Percentiles rank a stretch among this genome's conserved stretches.
Conservation (phyloP, 2,113 vertebrate genomes). For the Cyrtonyx montezumae region DNA sequence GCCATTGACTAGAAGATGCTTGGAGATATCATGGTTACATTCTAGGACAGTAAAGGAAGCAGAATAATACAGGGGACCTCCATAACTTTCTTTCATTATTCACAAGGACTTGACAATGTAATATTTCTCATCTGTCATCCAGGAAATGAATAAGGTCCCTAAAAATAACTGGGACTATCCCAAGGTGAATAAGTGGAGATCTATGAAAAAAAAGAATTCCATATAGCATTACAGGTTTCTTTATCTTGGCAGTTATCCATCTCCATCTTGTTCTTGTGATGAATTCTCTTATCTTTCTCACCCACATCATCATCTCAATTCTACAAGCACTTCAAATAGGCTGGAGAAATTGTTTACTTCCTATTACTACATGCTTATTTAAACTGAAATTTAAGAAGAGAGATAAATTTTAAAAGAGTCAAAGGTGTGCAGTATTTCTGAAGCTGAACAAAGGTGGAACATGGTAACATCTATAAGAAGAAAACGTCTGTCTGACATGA, state of each 20-base stretch:
- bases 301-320: slow-evolving; percentile 33
- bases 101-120: slow-evolving; percentile 43
- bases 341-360: slow-evolving; percentile 48
- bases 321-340: slow-evolving; percentile 2
- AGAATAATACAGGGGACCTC: slow-evolving; percentile 37
- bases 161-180: slow-evolving; percentile 73
- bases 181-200: slow-evolving; percentile 45
- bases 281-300: slow-evolving; percentile 27
- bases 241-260: slow-evolving; percentile 61
- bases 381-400: slow-evolving; percentile 28
- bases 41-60: slow-evolving; percentile 14
- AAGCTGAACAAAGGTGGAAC: background rate
- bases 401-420: background rate
- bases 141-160: slow-evolving; percentile 69
- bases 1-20: background rate
- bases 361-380: slow-evolving; percentile 40
- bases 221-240: slow-evolving; percentile 4
- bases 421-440: background rate
- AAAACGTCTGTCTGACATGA: background rate
- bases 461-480: background rate
- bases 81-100: slow-evolving; percentile 30
- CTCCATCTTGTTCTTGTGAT: background rate
- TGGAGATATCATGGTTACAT: background rate
- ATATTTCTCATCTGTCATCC: slow-evolving; percentile 39
- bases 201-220: slow-evolving; percentile 22